Evolutionary conservation across 2,888 invertebrate genomes (phyloP).

Genomic region (Euclidia mi): DNA sequence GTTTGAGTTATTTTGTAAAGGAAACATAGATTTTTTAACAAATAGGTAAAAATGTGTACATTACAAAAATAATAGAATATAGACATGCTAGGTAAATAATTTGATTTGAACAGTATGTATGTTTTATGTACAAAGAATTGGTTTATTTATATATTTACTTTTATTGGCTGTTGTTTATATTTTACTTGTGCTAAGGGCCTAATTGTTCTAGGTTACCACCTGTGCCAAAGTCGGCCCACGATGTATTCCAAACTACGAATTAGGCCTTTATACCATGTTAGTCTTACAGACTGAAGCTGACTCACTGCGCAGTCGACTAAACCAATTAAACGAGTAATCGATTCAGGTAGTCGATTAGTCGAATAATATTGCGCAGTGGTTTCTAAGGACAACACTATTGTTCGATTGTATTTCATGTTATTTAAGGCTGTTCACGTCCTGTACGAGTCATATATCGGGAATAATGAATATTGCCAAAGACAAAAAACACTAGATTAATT

Average conservation of each 20-base stretch:
- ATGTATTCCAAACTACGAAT: constrained; percentile 47
- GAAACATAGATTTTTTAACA: constrained; percentile 22
- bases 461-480: constrained; percentile 75
- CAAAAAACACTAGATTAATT: constrained; percentile 63
- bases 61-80: constrained; percentile 31
- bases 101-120: constrained; percentile 42
- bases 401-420: constrained; percentile 52
- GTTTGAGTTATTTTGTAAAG: constrained; percentile 33
- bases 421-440: constrained; percentile 53
- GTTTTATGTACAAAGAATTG: constrained; percentile 51
- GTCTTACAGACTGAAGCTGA: constrained; percentile 28
- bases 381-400: constrained; percentile 35
- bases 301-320: constrained; percentile 35
- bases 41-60: constrained; percentile 28
- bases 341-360: constrained; percentile 34
- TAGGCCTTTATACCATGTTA: constrained; percentile 47
- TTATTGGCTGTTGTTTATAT: constrained; percentile 53
- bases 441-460: constrained; percentile 55
- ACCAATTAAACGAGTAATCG: constrained; percentile 28
- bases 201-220: constrained; percentile 71
- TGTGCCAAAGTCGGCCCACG: constrained; percentile 74
- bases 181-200: constrained; percentile 57
- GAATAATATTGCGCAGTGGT: constrained; percentile 33
- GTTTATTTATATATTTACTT: constrained; percentile 48
- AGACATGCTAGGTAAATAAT: constrained; percentile 53